phyloP scores from a whole-genome alignment of 2,797 vertebrate species.

The Enteromius afrohamiltoni region DNA sequence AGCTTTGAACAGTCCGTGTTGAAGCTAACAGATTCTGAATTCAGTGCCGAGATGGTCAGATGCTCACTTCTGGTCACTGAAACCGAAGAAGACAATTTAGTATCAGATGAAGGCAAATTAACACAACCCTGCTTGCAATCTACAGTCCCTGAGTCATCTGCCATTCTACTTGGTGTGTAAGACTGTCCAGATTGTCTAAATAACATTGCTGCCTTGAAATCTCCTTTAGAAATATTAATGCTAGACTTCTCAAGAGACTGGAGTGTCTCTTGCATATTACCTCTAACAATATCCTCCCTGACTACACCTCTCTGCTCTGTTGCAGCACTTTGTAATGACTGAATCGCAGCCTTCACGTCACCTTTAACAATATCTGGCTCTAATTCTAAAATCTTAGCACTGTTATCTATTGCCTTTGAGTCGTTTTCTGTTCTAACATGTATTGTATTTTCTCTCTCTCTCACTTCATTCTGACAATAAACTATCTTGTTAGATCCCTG shows the following conservation, averaged over 20 bases:
- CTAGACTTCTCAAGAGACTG: conserved; percentile 83
- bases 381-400: conserved; percentile 62
- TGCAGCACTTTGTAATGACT: conserved; percentile 71
- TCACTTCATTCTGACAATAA: conserved; percentile 71
- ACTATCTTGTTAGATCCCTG: conserved; percentile 69
- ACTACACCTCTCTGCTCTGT: conserved; percentile 75
- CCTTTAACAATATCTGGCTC: conserved; percentile 70
- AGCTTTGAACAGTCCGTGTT: conserved; percentile 63
- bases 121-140: conserved; percentile 80
- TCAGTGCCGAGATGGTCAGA: conserved; percentile 71
- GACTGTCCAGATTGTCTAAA: conserved; percentile 82
- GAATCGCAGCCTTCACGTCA: conserved; percentile 72
- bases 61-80: conserved; percentile 88
- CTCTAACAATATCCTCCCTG: conserved; percentile 79
- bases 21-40: conserved; percentile 67
- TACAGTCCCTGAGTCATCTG: conserved; percentile 63
- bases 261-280: conserved; percentile 80
- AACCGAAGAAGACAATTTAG: conserved; percentile 93
- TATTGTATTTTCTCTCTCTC: conserved; percentile 75
- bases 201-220: conserved; percentile 88
- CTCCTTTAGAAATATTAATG: conserved; percentile 83
- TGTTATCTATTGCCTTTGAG: conserved; percentile 68
- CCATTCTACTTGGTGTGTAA: conserved; percentile 68
- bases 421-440: conserved; percentile 77
- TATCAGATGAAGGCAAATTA: conserved; percentile 80